phyloP scores from a whole-genome alignment of 2,888 invertebrate species.

The Suillia variegata region DNA sequence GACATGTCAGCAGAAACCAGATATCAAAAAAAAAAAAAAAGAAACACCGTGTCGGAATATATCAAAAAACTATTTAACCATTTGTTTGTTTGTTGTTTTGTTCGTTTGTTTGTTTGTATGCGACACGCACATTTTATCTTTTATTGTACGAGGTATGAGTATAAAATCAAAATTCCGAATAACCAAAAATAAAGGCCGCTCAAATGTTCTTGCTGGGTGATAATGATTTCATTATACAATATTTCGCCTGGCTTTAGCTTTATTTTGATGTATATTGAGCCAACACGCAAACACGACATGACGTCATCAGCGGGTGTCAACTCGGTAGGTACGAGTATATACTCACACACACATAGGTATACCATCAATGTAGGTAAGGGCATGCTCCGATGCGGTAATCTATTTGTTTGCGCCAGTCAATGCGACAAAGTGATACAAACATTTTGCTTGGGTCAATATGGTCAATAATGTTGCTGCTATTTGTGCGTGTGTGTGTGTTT shows the following conservation, averaged over 20 bases:
- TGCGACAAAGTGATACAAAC: slow-evolving; percentile 51
- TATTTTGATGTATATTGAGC: background rate
- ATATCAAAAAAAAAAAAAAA: slow-evolving; percentile 22
- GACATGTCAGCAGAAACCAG: background rate
- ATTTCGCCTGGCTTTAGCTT: background rate
- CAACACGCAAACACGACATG: slow-evolving; percentile 42
- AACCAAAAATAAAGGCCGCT: slow-evolving; percentile 1
- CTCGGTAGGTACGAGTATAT: slow-evolving; percentile 17
- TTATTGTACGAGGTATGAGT: slow-evolving; percentile 29
- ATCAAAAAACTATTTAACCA: slow-evolving; percentile 52
- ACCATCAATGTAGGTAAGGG: background rate
- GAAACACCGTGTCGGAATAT: too few species aligned
- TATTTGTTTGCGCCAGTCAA: too few species aligned
- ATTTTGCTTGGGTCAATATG: slow-evolving; percentile 40
- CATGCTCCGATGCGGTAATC: background rate
- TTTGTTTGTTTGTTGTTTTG: too few species aligned
- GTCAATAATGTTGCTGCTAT: slow-evolving; percentile 36
- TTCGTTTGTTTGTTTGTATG: too few species aligned
- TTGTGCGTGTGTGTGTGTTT: background rate
- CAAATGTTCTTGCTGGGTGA: slow-evolving; percentile 35
- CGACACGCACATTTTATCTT: slow-evolving; percentile 43
- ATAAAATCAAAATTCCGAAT: slow-evolving; percentile 18
- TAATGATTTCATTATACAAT: slow-evolving; percentile 46
- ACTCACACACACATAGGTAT: background rate
- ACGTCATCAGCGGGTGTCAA: slow-evolving; percentile 36